Percentiles rank a stretch among this genome's conserved stretches.
Evolutionary conservation across 1,140 invertebrate species (phyloP).

Genomic region (Neuroterus valhalla): DNA sequence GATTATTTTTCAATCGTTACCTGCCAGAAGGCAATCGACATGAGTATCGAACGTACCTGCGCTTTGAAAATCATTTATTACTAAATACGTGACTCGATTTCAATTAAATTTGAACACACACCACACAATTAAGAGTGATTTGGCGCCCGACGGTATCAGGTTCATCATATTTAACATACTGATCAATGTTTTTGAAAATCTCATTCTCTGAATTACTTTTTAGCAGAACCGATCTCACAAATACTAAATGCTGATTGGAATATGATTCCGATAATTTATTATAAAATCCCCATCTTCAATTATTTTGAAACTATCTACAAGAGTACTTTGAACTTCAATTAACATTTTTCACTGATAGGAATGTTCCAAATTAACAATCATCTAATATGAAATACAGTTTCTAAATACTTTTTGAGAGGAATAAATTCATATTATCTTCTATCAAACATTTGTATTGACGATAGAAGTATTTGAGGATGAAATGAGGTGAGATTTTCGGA

Average conservation of each 20-base stretch:
- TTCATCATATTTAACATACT: not conserved
- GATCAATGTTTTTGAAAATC: not conserved
- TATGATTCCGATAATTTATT: not conserved
- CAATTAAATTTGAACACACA: conserved; percentile 45
- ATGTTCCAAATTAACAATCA: too few species aligned
- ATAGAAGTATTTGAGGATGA: too few species aligned
- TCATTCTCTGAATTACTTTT: not conserved
- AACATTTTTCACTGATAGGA: too few species aligned
- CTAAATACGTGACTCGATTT: conserved; percentile 39
- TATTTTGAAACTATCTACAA: not conserved
- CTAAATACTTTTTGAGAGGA: too few species aligned
- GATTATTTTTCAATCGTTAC: not conserved
- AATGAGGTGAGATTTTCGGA: too few species aligned
- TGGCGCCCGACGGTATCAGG: not conserved
- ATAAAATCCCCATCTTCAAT: not conserved
- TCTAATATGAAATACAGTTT: too few species aligned
- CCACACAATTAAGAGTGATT: conserved; percentile 56
- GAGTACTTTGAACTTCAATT: not conserved
- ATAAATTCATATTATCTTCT: too few species aligned
- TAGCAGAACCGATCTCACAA: not conserved
- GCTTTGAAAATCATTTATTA: conserved; percentile 21
- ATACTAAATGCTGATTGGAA: not conserved
- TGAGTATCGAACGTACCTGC: not conserved
- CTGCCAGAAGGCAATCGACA: not conserved
- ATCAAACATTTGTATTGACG: too few species aligned